Evolutionary conservation across 2,888 invertebrate genomes (phyloP).

Genomic region (Coelinius sp.): DNA sequence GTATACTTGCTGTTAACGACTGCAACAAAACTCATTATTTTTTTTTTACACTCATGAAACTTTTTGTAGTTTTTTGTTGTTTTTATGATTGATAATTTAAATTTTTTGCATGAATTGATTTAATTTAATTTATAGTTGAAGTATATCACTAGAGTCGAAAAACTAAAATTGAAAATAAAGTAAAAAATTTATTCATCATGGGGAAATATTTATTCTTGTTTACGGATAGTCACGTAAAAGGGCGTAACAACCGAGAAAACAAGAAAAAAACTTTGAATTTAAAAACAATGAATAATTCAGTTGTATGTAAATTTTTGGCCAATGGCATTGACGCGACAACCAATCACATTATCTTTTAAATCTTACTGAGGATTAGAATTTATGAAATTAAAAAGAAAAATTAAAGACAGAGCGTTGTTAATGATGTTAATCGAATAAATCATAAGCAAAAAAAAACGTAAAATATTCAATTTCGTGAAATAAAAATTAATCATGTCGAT

Average conservation of each 20-base stretch:
- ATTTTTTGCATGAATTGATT: too few species aligned
- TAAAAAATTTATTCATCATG: conserved; percentile 32
- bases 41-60: neutral
- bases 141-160: neutral
- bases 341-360: conserved; percentile 70
- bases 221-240: conserved; percentile 40
- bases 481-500: neutral
- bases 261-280: conserved; percentile 13
- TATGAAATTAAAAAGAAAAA: conserved; percentile 49
- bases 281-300: conserved; percentile 39
- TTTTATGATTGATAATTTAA: neutral
- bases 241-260: neutral
- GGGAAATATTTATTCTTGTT: conserved; percentile 41
- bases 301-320: conserved; percentile 48
- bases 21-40: neutral
- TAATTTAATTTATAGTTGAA: neutral
- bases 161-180: neutral
- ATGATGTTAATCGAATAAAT: conserved; percentile 63
- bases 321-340: conserved; percentile 66
- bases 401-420: conserved; percentile 59
- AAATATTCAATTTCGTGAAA: conserved; percentile 34
- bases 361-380: conserved; percentile 58
- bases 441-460: conserved; percentile 46
- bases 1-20: conserved; percentile 2
- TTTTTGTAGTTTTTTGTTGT: neutral